Evolutionary conservation across 1,140 invertebrate genomes (phyloP).

Genomic region (Conus betulinus): DNA sequence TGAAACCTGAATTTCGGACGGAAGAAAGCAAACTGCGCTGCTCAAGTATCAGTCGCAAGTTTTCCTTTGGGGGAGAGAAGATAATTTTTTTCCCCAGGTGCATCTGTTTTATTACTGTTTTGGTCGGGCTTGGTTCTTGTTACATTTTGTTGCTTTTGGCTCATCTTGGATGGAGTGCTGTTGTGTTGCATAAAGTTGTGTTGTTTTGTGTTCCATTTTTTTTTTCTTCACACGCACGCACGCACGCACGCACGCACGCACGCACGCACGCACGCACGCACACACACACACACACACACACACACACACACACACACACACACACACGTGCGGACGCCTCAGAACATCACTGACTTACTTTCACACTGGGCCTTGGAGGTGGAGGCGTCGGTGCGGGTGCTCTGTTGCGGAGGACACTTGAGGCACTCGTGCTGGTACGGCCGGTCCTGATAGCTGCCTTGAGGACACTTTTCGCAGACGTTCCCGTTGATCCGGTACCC

Average conservation of each 20-base stretch:
- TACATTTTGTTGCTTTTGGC: too few relatives aligned
- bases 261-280: background rate
- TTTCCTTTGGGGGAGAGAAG: too few relatives aligned
- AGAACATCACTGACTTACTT: conserved; percentile 21
- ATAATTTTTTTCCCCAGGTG: too few relatives aligned
- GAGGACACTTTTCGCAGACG: conserved; percentile 50
- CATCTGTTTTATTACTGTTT: too few relatives aligned
- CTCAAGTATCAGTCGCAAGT: too few relatives aligned
- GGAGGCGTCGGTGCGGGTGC: conserved; percentile 26
- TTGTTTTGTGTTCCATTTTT: background rate
- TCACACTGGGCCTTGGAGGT: conserved; percentile 26
- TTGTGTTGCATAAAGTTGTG: background rate
- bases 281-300: too few relatives aligned
- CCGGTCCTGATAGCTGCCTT: conserved; percentile 43
- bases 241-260: background rate
- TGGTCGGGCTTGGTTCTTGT: too few relatives aligned
- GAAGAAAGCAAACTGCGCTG: too few relatives aligned
- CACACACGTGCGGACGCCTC: background rate
- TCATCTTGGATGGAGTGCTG: too few relatives aligned
- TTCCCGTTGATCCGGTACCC: conserved; percentile 46
- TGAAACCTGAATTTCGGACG: too few relatives aligned
- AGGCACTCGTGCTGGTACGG: conserved; percentile 28
- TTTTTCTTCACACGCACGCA: too few relatives aligned
- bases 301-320: background rate
- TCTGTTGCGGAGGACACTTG: conserved; percentile 4